phyloP scores from a whole-genome alignment of 2,888 invertebrate genomes.

The Eilema griseolum region DNA sequence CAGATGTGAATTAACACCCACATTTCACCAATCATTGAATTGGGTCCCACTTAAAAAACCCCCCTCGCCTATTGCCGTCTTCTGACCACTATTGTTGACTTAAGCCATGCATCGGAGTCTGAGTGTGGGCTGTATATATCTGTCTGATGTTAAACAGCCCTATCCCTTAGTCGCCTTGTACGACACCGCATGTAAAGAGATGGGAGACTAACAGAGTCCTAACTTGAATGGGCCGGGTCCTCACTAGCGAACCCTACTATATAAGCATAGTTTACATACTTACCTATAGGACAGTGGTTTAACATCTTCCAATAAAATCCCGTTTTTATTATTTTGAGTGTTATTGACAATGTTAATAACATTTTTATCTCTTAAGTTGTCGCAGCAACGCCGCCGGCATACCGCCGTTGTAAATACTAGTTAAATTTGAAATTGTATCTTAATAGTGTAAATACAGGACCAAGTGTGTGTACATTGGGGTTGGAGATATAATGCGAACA shows the following conservation, averaged over 20 bases:
- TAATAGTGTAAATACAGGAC: slow-evolving; percentile 81
- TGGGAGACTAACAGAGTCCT: too few species aligned
- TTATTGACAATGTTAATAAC: background rate
- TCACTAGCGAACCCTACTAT: background rate
- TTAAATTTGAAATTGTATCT: slow-evolving; percentile 75
- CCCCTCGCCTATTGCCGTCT: too few species aligned
- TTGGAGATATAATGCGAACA: slow-evolving; percentile 57
- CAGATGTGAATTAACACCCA: too few species aligned
- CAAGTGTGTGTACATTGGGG: slow-evolving; percentile 68
- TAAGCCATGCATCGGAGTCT: too few species aligned
- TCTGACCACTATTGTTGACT: too few species aligned
- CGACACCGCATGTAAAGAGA: too few species aligned
- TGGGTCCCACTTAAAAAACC: too few species aligned
- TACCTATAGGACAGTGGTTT: background rate
- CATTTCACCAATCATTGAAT: too few species aligned
- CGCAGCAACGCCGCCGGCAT: slow-evolving; percentile 35
- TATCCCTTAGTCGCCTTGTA: too few species aligned
- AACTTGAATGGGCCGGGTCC: too few species aligned
- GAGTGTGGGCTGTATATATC: too few species aligned
- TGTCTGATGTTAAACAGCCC: too few species aligned
- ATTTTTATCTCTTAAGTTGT: slow-evolving; percentile 20
- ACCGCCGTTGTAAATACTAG: slow-evolving; percentile 77
- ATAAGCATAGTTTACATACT: background rate
- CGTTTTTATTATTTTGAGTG: background rate
- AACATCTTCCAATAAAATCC: background rate